Conservation (phyloP, 1,140 invertebrate genomes). For the Metaphire vulgaris region DNA sequence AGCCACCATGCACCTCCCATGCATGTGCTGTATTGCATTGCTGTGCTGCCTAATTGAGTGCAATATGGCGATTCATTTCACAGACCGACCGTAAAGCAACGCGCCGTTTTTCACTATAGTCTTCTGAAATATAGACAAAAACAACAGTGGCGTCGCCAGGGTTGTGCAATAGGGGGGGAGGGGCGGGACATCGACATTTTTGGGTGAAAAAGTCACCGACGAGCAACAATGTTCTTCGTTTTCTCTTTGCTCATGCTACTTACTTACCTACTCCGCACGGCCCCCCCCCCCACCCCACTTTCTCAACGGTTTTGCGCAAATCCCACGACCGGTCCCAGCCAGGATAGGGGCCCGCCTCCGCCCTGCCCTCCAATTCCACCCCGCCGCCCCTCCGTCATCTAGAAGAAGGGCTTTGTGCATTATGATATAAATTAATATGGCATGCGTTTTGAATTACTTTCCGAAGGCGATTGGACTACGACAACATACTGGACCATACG, state of each 20-base stretch:
- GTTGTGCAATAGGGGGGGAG: too few species aligned
- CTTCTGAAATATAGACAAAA: too few species aligned
- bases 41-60: too few species aligned
- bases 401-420: neutral
- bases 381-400: neutral
- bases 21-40: too few species aligned
- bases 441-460: neutral
- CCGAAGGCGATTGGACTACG: slow-evolving; percentile 40
- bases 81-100: too few species aligned
- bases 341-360: neutral
- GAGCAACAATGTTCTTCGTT: neutral
- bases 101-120: too few species aligned
- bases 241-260: neutral
- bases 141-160: too few species aligned
- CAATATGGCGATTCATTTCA: too few species aligned
- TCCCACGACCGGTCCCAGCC: too few species aligned
- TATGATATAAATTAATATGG: neutral
- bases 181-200: too few species aligned
- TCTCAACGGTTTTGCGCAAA: too few species aligned
- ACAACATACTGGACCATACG: slow-evolving; percentile 34
- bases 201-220: too few species aligned
- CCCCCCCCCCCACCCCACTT: neutral
- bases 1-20: slow-evolving; percentile 13
- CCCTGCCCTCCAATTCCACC: neutral
- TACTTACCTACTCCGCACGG: neutral